Base-by-base conservation (phyloP, 1,140 invertebrate species). In the Drosophila littoralis region DNA sequence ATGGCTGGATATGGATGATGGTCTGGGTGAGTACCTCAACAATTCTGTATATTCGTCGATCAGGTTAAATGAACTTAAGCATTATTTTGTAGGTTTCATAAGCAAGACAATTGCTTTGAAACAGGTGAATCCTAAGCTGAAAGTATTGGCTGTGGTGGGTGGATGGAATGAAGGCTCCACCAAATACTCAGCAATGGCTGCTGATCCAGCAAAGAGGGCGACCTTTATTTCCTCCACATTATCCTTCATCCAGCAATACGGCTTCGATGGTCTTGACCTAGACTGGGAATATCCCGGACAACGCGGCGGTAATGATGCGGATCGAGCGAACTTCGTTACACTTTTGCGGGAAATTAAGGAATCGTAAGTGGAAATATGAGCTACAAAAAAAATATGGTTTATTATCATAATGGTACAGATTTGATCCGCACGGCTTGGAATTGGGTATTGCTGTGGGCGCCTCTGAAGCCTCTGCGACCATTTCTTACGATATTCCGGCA, bases 81-180 rank as follows among this genome's bases (percentile, higher is more conserved):
- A 9, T 33, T 6, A 6, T 17, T 4, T 51, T 51, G 0, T 1
- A 84, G 88, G 67, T 22, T 79, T 73, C 1, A 91, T 91, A 10
- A 81, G 60, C 12, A 82, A 89, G 35, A 80, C 79, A 4, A 83
- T 92, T 57, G 91, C 76, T 0, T 55, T 90, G 17, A 96, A 95
- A 77, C 61, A 93, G 10, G 64, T 76, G 7, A 96, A 95, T 85
- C 94, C 95, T 0, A 91, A 93, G 0, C 61, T 95, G 0, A 97
- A 97, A 83, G 93, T 94, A 0, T 50, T 97, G n/a, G 79, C 96
- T 0, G 95, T 95, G 0, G 94, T 97, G 59, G 96, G 96, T 10
- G 96, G 96, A 1, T 96, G 95, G 95, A 95, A 95, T 69, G 95
- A 95, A 83, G 94, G 94, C 10, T 95, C 95, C 0, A 42, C 43